A percentile compares a stretch with the other conserved stretches of the same genome.
phyloP scores from a whole-genome alignment of 1,140 invertebrate species.

The Eubasilissa regina region DNA sequence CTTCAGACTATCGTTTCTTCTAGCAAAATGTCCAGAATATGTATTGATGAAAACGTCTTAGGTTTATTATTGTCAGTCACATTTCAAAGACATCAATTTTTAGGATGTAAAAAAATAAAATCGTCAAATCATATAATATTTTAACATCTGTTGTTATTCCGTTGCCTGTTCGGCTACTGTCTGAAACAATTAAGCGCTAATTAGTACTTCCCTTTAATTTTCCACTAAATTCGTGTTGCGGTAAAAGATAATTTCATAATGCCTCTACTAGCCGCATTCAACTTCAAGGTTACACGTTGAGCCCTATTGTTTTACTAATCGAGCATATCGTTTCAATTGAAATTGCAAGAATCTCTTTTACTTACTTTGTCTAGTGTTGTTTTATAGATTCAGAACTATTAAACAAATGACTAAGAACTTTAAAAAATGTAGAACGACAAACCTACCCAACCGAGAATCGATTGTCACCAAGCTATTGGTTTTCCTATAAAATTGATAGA shows the following conservation, averaged over 20 bases:
- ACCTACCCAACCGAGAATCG: constrained; percentile 58
- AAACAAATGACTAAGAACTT: constrained; percentile 38
- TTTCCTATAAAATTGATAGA: constrained; percentile 54
- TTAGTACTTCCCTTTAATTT: constrained; percentile 25
- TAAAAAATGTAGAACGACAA: constrained; percentile 59
- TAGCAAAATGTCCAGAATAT: too few species aligned
- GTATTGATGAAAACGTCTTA: too few species aligned
- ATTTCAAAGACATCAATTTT: too few species aligned
- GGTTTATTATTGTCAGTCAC: too few species aligned
- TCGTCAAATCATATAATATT: too few species aligned
- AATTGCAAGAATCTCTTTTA: constrained; percentile 11
- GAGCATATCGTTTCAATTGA: constrained; percentile 18
- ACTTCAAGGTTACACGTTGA: constrained; percentile 34
- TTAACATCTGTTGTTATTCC: too few species aligned
- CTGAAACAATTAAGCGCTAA: constrained; percentile 16
- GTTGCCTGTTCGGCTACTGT: neutral
- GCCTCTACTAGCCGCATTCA: constrained; percentile 10
- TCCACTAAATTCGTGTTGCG: constrained; percentile 3
- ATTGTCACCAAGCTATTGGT: constrained; percentile 46
- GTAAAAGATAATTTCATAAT: constrained; percentile 35
- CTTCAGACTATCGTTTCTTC: too few species aligned
- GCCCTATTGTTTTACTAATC: constrained; percentile 28
- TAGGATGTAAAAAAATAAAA: too few species aligned
- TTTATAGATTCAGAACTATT: constrained; percentile 36
- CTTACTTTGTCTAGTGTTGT: constrained; percentile 13